Conservation (phyloP, 2,888 invertebrate genomes). For the Crossocerus cetratus region DNA sequence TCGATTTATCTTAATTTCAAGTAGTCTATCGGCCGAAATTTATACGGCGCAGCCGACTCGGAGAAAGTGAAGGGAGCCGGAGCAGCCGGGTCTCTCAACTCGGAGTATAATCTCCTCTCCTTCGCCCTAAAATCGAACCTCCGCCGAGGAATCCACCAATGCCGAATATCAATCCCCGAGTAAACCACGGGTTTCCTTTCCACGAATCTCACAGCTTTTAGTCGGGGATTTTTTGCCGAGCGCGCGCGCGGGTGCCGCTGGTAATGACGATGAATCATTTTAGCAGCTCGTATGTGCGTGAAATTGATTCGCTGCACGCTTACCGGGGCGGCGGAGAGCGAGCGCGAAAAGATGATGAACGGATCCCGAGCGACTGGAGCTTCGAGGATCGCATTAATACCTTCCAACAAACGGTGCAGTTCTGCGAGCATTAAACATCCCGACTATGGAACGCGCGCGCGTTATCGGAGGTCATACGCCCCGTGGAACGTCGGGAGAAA, state of each 20-base stretch:
- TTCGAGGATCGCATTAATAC: background rate
- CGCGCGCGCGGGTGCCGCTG: background rate
- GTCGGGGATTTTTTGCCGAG: background rate
- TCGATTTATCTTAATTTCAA: constrained; percentile 1
- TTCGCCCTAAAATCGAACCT: background rate
- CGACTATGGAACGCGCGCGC: too few relatives aligned
- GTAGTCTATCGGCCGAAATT: constrained; percentile 5
- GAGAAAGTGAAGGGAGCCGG: background rate
- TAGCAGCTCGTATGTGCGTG: background rate
- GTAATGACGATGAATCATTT: constrained; percentile 4
- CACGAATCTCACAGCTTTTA: background rate
- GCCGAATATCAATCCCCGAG: background rate
- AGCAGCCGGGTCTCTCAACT: background rate
- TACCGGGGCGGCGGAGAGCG: background rate
- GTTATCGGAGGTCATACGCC: background rate
- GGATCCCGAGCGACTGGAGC: background rate
- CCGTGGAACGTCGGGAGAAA: background rate
- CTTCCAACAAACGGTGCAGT: background rate
- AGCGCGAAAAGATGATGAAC: background rate
- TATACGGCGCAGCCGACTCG: background rate
- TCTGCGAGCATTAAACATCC: background rate
- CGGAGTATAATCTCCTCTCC: background rate
- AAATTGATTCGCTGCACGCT: background rate
- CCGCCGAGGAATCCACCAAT: background rate
- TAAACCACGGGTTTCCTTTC: background rate